Evolutionary conservation across 2,888 invertebrate genomes (phyloP).

Genomic region (Odontothrips loti): DNA sequence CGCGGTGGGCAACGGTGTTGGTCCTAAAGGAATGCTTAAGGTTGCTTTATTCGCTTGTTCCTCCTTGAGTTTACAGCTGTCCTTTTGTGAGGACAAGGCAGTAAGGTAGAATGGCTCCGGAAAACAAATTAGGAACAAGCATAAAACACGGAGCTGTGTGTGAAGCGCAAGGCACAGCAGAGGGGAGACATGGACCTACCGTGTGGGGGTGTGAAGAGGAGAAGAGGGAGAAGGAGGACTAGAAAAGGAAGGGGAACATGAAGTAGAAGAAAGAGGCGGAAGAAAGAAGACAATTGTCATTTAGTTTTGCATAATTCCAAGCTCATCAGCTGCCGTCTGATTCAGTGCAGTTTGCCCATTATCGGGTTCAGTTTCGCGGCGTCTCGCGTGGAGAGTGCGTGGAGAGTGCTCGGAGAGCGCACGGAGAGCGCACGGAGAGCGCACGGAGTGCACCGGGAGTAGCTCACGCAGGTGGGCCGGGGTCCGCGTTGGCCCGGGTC

Average conservation of each 20-base stretch:
- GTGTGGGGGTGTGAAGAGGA: background rate
- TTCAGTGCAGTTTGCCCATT: too few relatives aligned
- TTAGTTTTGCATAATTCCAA: too few relatives aligned
- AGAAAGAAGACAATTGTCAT: too few relatives aligned
- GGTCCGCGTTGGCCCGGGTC: too few relatives aligned
- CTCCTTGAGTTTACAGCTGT: background rate
- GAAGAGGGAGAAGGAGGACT: background rate
- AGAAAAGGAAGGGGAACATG: too few relatives aligned
- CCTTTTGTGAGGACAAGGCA: constrained; percentile 3
- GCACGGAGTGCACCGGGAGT: too few relatives aligned
- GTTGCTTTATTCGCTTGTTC: constrained; percentile 12
- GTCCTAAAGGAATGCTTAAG: background rate
- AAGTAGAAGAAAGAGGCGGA: too few relatives aligned
- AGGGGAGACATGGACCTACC: background rate
- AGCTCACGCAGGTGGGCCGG: background rate
- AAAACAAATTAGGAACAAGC: constrained; percentile 22
- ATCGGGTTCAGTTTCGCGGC: background rate
- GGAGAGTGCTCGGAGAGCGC: background rate
- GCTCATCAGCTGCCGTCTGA: too few relatives aligned
- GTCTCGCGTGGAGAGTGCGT: background rate
- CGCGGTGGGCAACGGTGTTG: too few relatives aligned
- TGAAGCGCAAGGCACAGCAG: background rate
- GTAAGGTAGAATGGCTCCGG: constrained; percentile 20
- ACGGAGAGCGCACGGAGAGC: background rate
- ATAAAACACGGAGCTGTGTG: background rate